These are phyloP conservation scores for Noctua pronuba DNA, from an alignment of 2,888 invertebrate species.

Conservation along the genomic window DNA sequence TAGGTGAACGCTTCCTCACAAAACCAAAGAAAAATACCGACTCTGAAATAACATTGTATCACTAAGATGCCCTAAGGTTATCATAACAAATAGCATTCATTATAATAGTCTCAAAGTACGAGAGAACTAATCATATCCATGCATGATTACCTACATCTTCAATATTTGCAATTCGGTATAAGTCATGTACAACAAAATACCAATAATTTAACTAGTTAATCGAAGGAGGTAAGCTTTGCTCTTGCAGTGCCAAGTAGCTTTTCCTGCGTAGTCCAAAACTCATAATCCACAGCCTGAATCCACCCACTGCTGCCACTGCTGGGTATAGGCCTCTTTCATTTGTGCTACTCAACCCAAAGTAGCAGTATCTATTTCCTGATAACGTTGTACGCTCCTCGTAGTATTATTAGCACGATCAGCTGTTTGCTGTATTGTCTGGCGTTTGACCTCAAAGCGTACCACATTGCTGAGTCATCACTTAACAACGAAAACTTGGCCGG, in stretches of 20 bases:
- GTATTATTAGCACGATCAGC: constrained; percentile 40
- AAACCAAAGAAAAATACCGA: background rate
- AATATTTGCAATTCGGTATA: constrained; percentile 12
- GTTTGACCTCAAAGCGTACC: constrained; percentile 44
- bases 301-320: background rate
- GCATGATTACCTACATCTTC: constrained; percentile 2
- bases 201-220: constrained; percentile 15
- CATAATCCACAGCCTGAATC: background rate
- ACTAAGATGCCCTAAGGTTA: constrained; percentile 35
- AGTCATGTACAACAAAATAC: background rate
- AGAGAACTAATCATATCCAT: constrained; percentile 33
- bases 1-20: background rate
- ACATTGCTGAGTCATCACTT: constrained; percentile 48
- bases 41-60: constrained; percentile 33
- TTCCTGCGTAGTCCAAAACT: constrained; percentile 4
- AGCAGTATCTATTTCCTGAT: background rate
- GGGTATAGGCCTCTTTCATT: background rate
- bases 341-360: background rate
- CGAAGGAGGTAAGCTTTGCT: background rate
- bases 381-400: background rate
- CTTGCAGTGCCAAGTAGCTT: background rate
- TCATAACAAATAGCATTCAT: constrained; percentile 18
- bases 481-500: constrained; percentile 15
- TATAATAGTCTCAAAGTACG: constrained; percentile 12
- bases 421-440: constrained; percentile 45